Base-by-base conservation (phyloP, 2,797 vertebrate genomes). In the Urophycis tenuis region DNA sequence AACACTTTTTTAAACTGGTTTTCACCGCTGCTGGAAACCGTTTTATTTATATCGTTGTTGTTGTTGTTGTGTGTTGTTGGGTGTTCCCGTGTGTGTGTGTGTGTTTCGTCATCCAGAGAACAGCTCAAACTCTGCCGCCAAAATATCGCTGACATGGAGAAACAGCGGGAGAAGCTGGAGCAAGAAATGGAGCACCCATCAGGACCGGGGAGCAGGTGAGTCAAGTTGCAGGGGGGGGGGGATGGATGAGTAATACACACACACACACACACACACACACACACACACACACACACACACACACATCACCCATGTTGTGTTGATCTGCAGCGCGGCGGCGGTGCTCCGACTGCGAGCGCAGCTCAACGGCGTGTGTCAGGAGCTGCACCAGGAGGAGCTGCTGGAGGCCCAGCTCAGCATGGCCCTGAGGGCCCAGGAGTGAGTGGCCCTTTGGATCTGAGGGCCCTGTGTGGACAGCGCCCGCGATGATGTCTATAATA, bases 361-460 rank as follows among this genome's bases (percentile, higher is more conserved):
- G 29, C 92, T 87, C 81, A 86, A 85, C 34, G 82, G 88, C 9
- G 71, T 97, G 75, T 88, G 90, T 85, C 19, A 49, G 0, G 92
- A 94, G 67, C 90, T 96, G 86, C 90, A 88, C 78, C 82, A 72
- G 0, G 94, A 96, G 81, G 90, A 91, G 76, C 92, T 92, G 35
- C 83, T 93, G 49, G 88, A 95, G 85, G 32, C 83, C 1, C 87
- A 82, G 49, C 79, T 93, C 80, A 75, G 33, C 75, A 82, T 85
- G 19, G 45, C 77, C 25, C 86, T 96, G 15, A 85, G 87, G 79
- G 88, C 92, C 71, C 86, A 85, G 25, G 88, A 94, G 93, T 94
- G 86, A 92, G 92, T 91, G n/a, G n/a, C n/a, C n/a, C n/a, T n/a
- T n/a, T n/a, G n/a, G n/a, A n/a, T n/a, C n/a, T n/a, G n/a, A n/a